Conservation (phyloP, 2,797 vertebrate genomes). For the Champsocephalus gunnari region DNA sequence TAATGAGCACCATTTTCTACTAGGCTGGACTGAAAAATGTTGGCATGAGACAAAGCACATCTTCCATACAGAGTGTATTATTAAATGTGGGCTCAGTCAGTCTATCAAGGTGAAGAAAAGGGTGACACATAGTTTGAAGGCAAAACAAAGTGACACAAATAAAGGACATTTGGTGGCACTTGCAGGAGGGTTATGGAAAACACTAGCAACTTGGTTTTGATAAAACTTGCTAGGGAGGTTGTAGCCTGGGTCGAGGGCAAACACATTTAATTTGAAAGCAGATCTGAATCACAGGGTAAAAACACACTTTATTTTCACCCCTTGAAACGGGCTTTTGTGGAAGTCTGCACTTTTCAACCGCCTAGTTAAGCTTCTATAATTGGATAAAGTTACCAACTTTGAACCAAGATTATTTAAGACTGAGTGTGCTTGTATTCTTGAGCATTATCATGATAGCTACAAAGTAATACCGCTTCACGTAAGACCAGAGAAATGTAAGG, state of each 20-base stretch:
- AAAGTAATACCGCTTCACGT: background rate
- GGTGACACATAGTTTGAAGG: background rate
- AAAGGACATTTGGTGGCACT: background rate
- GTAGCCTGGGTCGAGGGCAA: too few relatives aligned
- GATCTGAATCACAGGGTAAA: too few relatives aligned
- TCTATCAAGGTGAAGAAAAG: background rate
- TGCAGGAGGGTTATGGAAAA: too few relatives aligned
- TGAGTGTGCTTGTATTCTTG: background rate
- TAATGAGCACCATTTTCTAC: constrained; percentile 32
- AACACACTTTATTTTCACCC: too few relatives aligned
- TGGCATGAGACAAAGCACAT: background rate
- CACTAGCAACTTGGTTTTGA: too few relatives aligned
- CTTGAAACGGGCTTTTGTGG: too few relatives aligned
- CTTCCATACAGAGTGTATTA: constrained; percentile 2
- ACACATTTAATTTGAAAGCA: too few relatives aligned
- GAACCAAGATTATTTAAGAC: background rate
- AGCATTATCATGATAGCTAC: background rate
- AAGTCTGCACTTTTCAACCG: too few relatives aligned
- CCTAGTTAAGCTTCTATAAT: background rate
- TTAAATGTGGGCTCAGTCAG: background rate
- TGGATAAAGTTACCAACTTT: background rate
- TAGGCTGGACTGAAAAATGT: constrained; percentile 1
- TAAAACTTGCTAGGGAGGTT: too few relatives aligned
- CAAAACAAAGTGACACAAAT: background rate
- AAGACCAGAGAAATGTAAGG: constrained; percentile 17